Conservation (phyloP, 2,888 invertebrate species). For the Caenorhabditis virilis region DNA sequence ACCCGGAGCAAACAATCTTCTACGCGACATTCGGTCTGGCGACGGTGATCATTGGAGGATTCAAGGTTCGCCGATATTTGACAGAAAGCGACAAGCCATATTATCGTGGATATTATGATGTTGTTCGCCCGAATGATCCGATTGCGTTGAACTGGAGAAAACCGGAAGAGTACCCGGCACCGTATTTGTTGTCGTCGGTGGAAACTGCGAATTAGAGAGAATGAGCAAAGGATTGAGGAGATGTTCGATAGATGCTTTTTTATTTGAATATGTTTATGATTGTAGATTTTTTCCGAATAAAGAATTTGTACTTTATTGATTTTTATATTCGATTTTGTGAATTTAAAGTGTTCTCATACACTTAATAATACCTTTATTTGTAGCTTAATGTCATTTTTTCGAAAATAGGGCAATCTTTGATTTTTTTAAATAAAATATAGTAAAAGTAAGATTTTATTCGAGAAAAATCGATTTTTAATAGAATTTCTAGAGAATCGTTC, state of each 20-base stretch:
- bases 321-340: conserved; percentile 1
- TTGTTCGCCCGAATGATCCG: conserved; percentile 56
- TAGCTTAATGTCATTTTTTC: no score
- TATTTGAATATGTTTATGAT: neutral
- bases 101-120: conserved; percentile 59
- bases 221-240: no score
- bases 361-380: no score
- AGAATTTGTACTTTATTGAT: conserved; percentile 2
- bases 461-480: no score
- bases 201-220: conserved; percentile 37
- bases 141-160: conserved; percentile 56
- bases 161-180: conserved; percentile 61
- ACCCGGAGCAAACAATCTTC: conserved; percentile 55
- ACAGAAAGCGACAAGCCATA: conserved; percentile 36
- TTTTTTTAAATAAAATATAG: no score
- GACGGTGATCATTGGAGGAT: conserved; percentile 36
- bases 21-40: conserved; percentile 60
- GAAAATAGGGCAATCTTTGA: no score
- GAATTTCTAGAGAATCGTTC: no score
- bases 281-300: neutral
- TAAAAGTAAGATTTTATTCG: no score
- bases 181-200: conserved; percentile 50
- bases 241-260: no score
- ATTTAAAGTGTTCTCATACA: no score
- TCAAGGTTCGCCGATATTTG: conserved; percentile 34